Base-by-base conservation (phyloP, 2,888 invertebrate genomes). In the Caradrina clavipalpis region DNA sequence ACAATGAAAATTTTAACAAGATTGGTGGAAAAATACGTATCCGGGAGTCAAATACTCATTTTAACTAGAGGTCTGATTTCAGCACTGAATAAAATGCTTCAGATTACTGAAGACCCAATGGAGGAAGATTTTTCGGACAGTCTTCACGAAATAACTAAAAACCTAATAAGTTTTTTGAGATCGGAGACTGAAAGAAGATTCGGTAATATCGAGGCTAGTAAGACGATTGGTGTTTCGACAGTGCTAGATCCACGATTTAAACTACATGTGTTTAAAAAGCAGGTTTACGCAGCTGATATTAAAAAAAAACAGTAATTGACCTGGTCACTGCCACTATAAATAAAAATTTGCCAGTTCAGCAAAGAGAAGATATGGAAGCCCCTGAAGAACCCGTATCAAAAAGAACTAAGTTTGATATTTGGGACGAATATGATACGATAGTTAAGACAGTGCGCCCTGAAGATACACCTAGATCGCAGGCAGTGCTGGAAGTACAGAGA, bases 161-260 rank as follows among this genome's bases (percentile, higher is more conserved):
- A 56, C 31, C 50, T 64, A 47, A 47, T 59, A 53, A 31, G 45
- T 19, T 47, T 42, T 21, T 60, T 67, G 35, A 50, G 74, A 31
- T 70, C 70, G 53, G 74, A 75, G 59, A 68, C 60, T 17, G 74
- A 71, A 49, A 64, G 60, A 56, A 51, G 71, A 62, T 75, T 71
- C 31, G 53, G 54, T n/a, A 70, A 74, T 50, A 47, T 74, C 8
- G 69, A 74, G 55, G 67, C 67, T 22, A 74, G 67, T 26, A 70
- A 67, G n/a, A 75, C 67, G 8, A 74, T 74, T 49, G 59, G 70
- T 19, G 58, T 74, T 35, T 47, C 67, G 21, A 74, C 67, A 21
- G n/a, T 74, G 19, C 47, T 70, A 11, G 70, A 74, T 42, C 70
- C 70, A 26, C 31, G 70, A n/a, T 69, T 69, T n/a, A 73, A 73